Conservation (phyloP, 2,113 vertebrate species). For the Nibea albiflora region DNA sequence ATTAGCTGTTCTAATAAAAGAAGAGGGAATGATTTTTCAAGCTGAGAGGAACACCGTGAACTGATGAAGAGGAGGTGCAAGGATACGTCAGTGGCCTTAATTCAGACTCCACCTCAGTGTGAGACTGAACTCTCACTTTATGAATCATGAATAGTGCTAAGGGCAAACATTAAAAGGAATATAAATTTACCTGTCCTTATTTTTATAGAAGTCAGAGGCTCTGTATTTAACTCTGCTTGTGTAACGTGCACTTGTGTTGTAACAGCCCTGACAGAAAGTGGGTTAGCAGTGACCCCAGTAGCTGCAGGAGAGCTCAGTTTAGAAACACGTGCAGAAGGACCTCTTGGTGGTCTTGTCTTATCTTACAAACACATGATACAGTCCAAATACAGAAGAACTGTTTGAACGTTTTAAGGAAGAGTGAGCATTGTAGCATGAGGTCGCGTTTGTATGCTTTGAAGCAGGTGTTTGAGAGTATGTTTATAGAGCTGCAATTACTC, state of each 20-base stretch:
- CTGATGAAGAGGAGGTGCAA: neutral
- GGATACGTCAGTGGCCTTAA: neutral
- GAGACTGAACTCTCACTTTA: neutral
- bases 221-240: neutral
- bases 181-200: neutral
- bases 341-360: conserved; percentile 15
- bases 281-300: conserved; percentile 24
- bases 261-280: conserved; percentile 11
- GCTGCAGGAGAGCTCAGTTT: conserved; percentile 28
- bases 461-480: neutral
- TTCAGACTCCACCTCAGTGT: neutral
- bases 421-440: neutral
- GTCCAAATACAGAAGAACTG: neutral
- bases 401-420: neutral
- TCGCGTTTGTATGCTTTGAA: neutral
- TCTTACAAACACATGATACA: conserved; percentile 17
- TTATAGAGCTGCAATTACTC: neutral
- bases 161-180: neutral
- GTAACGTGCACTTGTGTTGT: neutral
- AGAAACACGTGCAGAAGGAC: conserved; percentile 19
- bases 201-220: neutral
- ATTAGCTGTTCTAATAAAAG: conserved; percentile 37
- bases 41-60: conserved; percentile 2
- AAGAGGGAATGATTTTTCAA: neutral
- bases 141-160: neutral